Conservation (phyloP, 1,140 invertebrate genomes). For the Danaus melanippus region DNA sequence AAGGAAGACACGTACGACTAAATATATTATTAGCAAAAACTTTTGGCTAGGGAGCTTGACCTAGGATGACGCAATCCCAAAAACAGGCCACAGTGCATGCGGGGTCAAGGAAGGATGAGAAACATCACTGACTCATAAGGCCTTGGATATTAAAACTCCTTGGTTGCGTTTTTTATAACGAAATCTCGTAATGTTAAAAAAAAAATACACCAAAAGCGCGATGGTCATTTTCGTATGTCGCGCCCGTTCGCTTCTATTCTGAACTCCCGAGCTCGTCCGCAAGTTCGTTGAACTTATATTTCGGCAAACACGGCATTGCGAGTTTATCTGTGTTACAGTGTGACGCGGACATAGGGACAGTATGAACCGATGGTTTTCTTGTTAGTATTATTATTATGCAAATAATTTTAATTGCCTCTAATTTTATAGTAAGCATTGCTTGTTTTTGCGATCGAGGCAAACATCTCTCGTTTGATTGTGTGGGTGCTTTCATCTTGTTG, state of each 20-base stretch:
- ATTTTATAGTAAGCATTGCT: constrained; percentile 36
- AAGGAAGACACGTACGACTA: constrained; percentile 63
- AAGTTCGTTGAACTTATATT: constrained; percentile 71
- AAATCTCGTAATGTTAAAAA: constrained; percentile 5
- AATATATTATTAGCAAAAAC: constrained; percentile 63
- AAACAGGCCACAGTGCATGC: constrained; percentile 63
- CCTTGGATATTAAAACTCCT: constrained; percentile 20
- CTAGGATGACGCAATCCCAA: constrained; percentile 61
- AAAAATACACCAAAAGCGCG: constrained; percentile 23
- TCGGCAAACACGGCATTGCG: constrained; percentile 68
- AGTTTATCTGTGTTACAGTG: constrained; percentile 36
- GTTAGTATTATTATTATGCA: too few species aligned
- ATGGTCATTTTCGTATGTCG: constrained; percentile 51
- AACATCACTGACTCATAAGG: constrained; percentile 42
- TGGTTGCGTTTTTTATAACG: constrained; percentile 3
- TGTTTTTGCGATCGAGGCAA: constrained; percentile 64
- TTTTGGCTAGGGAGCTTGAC: constrained; percentile 50
- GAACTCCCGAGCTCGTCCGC: constrained; percentile 62
- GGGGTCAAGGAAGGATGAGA: constrained; percentile 64
- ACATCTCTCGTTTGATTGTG: constrained; percentile 50
- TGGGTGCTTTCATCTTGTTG: constrained; percentile 46
- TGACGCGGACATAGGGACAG: too few species aligned
- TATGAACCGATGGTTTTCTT: too few species aligned
- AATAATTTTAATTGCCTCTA: constrained; percentile 37
- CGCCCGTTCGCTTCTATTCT: constrained; percentile 64